These are phyloP conservation scores for Zhuqinia jingwanae DNA, from an alignment of 2,888 invertebrate genomes.

Conservation along the genomic window DNA sequence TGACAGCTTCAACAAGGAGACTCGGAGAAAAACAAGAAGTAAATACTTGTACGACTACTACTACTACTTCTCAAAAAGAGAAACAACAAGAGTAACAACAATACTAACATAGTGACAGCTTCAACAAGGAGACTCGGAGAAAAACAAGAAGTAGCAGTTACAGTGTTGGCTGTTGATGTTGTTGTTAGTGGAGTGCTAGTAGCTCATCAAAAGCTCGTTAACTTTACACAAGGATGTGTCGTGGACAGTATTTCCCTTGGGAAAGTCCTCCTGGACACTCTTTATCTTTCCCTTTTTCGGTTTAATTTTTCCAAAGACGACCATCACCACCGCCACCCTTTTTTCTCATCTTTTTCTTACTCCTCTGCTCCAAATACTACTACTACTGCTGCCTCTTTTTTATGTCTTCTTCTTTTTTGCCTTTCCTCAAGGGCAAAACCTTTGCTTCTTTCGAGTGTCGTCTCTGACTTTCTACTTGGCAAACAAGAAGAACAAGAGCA, in stretches of 20 bases:
- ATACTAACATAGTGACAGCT: constrained; percentile 34
- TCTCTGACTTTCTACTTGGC: background rate
- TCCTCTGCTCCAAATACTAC: constrained; percentile 6
- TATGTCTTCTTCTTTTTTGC: background rate
- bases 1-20: constrained; percentile 43
- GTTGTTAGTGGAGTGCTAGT: constrained; percentile 29
- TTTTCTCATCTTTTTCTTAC: constrained; percentile 36
- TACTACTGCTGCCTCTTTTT: constrained; percentile 14
- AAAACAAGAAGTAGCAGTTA: constrained; percentile 19
- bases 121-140: constrained; percentile 21
- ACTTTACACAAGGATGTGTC: constrained; percentile 65
- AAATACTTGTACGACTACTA: no score
- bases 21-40: constrained; percentile 4
- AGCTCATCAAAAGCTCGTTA: constrained; percentile 73
- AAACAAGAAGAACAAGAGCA: constrained; percentile 34
- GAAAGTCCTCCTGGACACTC: constrained; percentile 65
- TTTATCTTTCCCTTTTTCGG: constrained; percentile 56
- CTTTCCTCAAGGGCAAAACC: constrained; percentile 59
- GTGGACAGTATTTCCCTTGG: constrained; percentile 69
- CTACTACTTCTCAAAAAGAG: constrained; percentile 10
- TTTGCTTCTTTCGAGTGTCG: constrained; percentile 12
- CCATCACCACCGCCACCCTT: constrained; percentile 25
- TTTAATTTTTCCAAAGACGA: constrained; percentile 52
- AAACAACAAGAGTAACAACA: background rate
- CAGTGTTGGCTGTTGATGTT: constrained; percentile 9